Evolutionary conservation across 2,113 vertebrate species (phyloP).

Genomic region (Proterorhinus semilunaris): DNA sequence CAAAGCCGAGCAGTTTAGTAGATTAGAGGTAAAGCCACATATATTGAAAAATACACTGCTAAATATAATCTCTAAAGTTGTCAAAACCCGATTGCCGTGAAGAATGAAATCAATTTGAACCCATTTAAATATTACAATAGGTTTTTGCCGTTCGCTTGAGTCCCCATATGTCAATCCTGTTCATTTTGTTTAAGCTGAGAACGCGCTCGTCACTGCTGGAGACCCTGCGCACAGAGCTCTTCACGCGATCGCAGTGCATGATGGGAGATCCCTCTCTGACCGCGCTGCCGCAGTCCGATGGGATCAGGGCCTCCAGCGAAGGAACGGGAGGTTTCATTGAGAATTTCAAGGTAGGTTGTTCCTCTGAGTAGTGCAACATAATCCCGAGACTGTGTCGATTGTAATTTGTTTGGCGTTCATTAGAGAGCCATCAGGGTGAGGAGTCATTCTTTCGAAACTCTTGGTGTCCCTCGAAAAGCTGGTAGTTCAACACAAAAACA

Average conservation of each 20-base stretch:
- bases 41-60: neutral
- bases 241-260: conserved; percentile 83
- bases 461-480: conserved; percentile 74
- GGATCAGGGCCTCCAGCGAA: conserved; percentile 69
- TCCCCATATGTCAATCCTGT: neutral
- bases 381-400: neutral
- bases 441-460: conserved; percentile 87
- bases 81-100: no score
- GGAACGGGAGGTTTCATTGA: conserved; percentile 88
- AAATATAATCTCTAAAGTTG: neutral
- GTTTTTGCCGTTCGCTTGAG: neutral
- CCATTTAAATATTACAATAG: no score
- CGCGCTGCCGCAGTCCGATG: conserved; percentile 51
- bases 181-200: conserved; percentile 73
- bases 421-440: conserved; percentile 88
- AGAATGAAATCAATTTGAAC: no score
- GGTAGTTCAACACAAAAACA: conserved; percentile 55
- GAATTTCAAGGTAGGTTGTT: conserved; percentile 85
- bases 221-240: conserved; percentile 82
- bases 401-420: neutral
- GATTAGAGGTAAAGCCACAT: conserved; percentile 78
- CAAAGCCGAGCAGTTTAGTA: conserved; percentile 85
- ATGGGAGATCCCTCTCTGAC: conserved; percentile 73
- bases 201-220: conserved; percentile 87
- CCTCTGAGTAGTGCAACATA: neutral